Conservation (phyloP, 2,113 vertebrate species). For the Sapayoa aenigma region DNA sequence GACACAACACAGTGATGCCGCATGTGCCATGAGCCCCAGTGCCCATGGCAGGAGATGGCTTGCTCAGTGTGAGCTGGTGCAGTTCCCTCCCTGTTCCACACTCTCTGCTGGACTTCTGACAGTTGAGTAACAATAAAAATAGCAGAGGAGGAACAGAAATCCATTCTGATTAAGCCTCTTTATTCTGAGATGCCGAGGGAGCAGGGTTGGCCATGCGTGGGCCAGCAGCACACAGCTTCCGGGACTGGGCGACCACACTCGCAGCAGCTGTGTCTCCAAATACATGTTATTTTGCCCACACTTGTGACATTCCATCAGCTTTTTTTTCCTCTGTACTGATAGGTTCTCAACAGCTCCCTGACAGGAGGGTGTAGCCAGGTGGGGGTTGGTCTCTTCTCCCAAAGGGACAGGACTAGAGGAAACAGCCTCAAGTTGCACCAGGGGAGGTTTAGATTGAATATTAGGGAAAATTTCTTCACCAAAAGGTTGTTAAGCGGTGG, state of each 20-base stretch:
- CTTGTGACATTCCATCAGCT: rapidly evolving
- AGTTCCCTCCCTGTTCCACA: background rate
- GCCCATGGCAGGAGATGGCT: rapidly evolving
- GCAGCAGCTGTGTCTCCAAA: background rate
- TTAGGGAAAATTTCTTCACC: background rate
- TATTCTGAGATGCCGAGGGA: background rate
- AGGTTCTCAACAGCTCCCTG: background rate
- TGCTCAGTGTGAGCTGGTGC: rapidly evolving
- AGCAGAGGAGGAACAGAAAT: constrained; percentile 4
- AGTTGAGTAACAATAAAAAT: background rate
- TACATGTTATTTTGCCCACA: rapidly evolving
- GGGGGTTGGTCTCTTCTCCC: too few species aligned
- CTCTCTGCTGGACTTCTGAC: background rate
- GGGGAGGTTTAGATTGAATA: background rate
- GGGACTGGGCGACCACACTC: rapidly evolving
- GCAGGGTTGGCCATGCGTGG: background rate
- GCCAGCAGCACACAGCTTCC: background rate
- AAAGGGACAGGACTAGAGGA: background rate
- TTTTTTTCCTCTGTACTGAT: rapidly evolving
- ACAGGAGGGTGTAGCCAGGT: background rate
- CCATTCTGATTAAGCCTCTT: background rate
- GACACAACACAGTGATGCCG: rapidly evolving
- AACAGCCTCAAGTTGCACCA: background rate
- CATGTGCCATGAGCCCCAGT: rapidly evolving
- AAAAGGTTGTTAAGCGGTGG: too few species aligned